Base-by-base conservation (phyloP, 2,888 invertebrate genomes). In the Drosophila diplacantha region DNA sequence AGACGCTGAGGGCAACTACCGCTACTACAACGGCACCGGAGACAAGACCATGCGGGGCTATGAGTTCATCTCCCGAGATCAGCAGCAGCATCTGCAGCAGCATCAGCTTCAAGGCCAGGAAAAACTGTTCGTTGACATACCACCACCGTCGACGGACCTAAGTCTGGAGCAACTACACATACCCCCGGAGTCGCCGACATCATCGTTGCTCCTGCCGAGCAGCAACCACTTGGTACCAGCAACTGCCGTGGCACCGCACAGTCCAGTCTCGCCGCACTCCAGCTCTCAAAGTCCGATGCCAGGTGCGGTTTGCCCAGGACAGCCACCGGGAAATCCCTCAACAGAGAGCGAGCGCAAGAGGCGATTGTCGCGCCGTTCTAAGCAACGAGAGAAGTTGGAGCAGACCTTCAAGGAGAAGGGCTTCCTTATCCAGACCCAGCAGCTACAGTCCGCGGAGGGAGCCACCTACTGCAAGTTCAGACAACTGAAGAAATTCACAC, bases 401-500 rank as follows among this genome's bases (percentile, higher is more conserved):
- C 95, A 96, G 86, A 96, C 96, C 0, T 96, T 97, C 85, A 95
- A 95, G 81, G 96, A 96, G 85, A 96, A 96, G 83, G 96, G 96
- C 0, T 96, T 97, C 86, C 89, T 97, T 47, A 96, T 97, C 57
- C 96, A 97, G 86, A 97, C 96, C 0, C 96, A 97, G 86, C 96
- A 97, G 85, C 89, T 96, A 51, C 96, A 96, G 85, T 96, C 96
- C 0, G 96, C 96, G 0, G 96, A 97, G 85, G 96, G 96, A 0
- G 96, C 96, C 0, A 96, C 96, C 0, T 97, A 96, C 83, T 97
- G 97, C 87, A 97, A 97, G 87, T 97, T 97, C 85, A 89, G 96
- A 46, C 96, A 97, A 85, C 89, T 97, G 26, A 90, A 96, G 71
- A 97, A 97, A 87, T 96, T 97, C 85, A 97, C 97, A 0, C 90